These are phyloP conservation scores for Microplitis mediator DNA, from an alignment of 1,140 invertebrate genomes.

Conservation along the genomic window DNA sequence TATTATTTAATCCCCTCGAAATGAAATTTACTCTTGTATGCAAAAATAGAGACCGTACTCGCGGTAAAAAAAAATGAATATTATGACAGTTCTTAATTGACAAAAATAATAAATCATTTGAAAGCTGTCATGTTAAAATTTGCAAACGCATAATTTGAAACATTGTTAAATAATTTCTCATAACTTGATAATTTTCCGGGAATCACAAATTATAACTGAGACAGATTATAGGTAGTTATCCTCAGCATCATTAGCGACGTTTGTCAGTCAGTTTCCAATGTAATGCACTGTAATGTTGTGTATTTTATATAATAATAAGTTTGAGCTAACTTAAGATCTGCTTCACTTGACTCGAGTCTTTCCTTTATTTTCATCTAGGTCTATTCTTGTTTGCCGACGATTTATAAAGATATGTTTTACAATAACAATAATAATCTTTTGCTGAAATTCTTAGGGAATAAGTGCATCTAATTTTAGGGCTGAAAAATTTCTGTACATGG, in stretches of 20 bases:
- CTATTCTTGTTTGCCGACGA: slow-evolving; percentile 44
- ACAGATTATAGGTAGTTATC: slow-evolving; percentile 14
- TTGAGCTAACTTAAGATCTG: not conserved
- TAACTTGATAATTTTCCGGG: slow-evolving; percentile 19
- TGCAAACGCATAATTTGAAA: too few relatives aligned
- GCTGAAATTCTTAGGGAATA: not conserved
- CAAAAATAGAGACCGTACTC: too few relatives aligned
- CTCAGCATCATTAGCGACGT: slow-evolving; percentile 47
- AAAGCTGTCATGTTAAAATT: too few relatives aligned
- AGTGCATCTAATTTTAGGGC: not conserved
- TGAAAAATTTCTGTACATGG: too few relatives aligned
- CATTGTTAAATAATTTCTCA: too few relatives aligned
- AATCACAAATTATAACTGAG: not conserved
- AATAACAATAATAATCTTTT: not conserved
- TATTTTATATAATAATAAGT: not conserved
- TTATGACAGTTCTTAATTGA: too few relatives aligned
- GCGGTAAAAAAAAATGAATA: too few relatives aligned
- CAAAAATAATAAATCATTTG: too few relatives aligned
- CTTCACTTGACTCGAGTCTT: slow-evolving; percentile 22
- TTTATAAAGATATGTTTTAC: slow-evolving; percentile 31
- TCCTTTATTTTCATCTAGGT: slow-evolving; percentile 39
- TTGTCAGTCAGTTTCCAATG: slow-evolving; percentile 42
- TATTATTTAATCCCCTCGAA: too few relatives aligned
- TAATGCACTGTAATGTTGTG: slow-evolving; percentile 14
- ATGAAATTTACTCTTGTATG: too few relatives aligned